These are phyloP conservation scores for Drosophila orena DNA, from an alignment of 1,140 invertebrate species.

Conservation along the genomic window DNA sequence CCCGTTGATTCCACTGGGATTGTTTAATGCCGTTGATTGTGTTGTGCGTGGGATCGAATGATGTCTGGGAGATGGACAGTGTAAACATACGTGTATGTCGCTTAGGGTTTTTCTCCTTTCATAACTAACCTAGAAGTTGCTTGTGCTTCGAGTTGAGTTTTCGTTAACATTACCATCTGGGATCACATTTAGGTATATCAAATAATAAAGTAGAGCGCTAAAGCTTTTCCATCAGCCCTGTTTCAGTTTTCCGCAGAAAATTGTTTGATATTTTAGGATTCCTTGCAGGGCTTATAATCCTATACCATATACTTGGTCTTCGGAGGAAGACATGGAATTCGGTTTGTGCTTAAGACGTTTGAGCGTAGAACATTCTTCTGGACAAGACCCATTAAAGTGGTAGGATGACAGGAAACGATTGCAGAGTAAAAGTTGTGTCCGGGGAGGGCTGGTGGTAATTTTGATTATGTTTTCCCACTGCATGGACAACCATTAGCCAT, in stretches of 20 bases:
- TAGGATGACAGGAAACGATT: background rate
- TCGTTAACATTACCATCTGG: slow-evolving; percentile 30
- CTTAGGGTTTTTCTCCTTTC: slow-evolving; percentile 12
- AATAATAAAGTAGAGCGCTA: slow-evolving; percentile 52
- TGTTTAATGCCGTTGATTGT: slow-evolving; percentile 59
- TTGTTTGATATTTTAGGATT: background rate
- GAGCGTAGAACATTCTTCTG: slow-evolving; percentile 45
- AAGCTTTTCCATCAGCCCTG: slow-evolving; percentile 3
- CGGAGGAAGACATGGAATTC: slow-evolving; percentile 53
- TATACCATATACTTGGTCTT: slow-evolving; percentile 20
- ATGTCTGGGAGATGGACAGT: slow-evolving; percentile 22
- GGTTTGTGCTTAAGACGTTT: slow-evolving; percentile 28
- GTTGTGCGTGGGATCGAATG: slow-evolving; percentile 51
- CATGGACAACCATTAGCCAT: slow-evolving; percentile 8
- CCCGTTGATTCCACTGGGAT: slow-evolving; percentile 26
- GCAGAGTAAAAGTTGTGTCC: slow-evolving; percentile 2
- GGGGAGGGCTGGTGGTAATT: slow-evolving; percentile 15
- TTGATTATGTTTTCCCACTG: slow-evolving; percentile 47
- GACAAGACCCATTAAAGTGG: background rate
- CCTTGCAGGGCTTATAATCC: slow-evolving; percentile 13
- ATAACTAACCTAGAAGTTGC: slow-evolving; percentile 23
- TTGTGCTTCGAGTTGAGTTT: slow-evolving; percentile 17
- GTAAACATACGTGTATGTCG: slow-evolving; percentile 3
- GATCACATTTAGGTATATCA: slow-evolving; percentile 68
- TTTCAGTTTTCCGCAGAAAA: background rate